These are phyloP conservation scores for Pimpla rufipes DNA, from an alignment of 2,888 invertebrate species.

Conservation along the genomic window DNA sequence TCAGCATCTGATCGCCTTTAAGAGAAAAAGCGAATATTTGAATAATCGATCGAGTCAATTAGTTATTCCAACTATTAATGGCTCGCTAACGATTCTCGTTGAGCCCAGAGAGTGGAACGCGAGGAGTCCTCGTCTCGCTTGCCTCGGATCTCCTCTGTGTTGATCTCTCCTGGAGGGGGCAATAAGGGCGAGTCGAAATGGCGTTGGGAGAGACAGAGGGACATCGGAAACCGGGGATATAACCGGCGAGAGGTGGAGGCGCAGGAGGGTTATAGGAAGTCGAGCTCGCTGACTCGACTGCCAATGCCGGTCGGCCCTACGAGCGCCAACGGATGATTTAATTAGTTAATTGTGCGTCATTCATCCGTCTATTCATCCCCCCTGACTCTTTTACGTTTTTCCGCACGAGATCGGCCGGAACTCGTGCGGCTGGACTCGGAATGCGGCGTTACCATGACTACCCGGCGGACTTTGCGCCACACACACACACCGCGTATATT, in stretches of 20 bases:
- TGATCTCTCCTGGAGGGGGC: conserved; percentile 28
- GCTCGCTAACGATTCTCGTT: conserved; percentile 50
- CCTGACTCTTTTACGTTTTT: conserved; percentile 73
- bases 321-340: conserved; percentile 83
- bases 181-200: conserved; percentile 44
- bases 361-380: conserved; percentile 85
- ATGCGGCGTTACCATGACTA: conserved; percentile 79
- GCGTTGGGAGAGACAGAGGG: conserved; percentile 46
- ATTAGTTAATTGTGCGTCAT: conserved; percentile 85
- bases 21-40: conserved; percentile 53
- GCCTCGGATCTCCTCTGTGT: conserved; percentile 25
- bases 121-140: conserved; percentile 43
- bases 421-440: conserved; percentile 38
- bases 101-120: conserved; percentile 39
- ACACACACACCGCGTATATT: conserved; percentile 13
- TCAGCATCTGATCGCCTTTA: neutral
- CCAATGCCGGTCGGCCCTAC: conserved; percentile 73
- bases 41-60: conserved; percentile 52
- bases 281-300: conserved; percentile 67
- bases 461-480: conserved; percentile 72
- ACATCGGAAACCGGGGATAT: conserved; percentile 51
- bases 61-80: conserved; percentile 54
- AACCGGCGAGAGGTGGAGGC: conserved; percentile 47
- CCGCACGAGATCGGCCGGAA: conserved; percentile 42
- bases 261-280: conserved; percentile 70